Base-by-base conservation (phyloP, 53 echinoderm and acorn worm species). In the Crossaster papposus region DNA sequence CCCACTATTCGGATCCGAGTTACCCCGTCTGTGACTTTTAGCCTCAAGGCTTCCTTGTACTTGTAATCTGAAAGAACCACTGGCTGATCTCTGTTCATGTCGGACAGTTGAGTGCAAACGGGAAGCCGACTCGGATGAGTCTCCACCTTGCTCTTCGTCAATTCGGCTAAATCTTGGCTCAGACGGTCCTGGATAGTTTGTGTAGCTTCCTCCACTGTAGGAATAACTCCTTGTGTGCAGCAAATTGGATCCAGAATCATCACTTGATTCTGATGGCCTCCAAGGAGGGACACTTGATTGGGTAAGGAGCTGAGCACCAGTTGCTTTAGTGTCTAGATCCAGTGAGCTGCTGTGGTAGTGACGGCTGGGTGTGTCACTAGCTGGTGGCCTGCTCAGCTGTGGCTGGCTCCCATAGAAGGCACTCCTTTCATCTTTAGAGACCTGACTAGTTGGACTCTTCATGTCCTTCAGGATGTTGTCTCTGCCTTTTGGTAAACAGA, bases 131-230 rank as follows among this genome's bases (percentile, higher is more conserved):
- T 91, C 85, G 18, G 90, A 23, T 36, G 81, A 54, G 31, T 81
- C 89, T 0, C 29, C 51, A 52, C 65, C 64, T n/a, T 82, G 90
- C 64, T 90, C 91, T 50, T 91, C 91, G 50, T 83, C 83, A 63
- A 91, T 91, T 28, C 91, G 83, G 44, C 83, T 91, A 62, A 83
- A 91, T 29, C 91, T 78, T 2, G 76, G 76, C 64, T 90, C 90
- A 32, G 84, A 63, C 24, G 78, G 85, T 30, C n/a, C 52, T 20
- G 68, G 29, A 65, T 91, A 83, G 78, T 52, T 51, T 9, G 79
- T 79, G 70, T 77, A 77, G 70, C 64, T 28, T 7, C 77, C 51
- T 30, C 76, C 75, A 34, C 79, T 83, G 84, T 68, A 84, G 34
- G 91, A 90, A 20, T 78, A 70, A 50, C 83, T 84, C 75, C 85